phyloP scores from a whole-genome alignment of 2,797 vertebrate genomes.

The Bradypus variegatus region DNA sequence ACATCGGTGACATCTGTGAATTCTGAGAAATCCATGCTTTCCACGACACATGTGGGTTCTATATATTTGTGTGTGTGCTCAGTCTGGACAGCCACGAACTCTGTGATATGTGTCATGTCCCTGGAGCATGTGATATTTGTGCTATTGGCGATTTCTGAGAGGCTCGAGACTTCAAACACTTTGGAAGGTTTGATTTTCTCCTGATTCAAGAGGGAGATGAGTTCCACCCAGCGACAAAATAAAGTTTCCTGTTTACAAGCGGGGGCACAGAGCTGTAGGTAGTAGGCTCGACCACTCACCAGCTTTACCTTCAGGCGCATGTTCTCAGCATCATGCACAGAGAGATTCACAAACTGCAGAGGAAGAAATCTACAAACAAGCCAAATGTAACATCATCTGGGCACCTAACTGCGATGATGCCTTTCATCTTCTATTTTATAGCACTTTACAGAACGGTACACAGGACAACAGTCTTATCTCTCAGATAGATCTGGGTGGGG shows the following conservation, averaged over 20 bases:
- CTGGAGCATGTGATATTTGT: slow-evolving; percentile 25
- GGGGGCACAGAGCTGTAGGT: slow-evolving; percentile 68
- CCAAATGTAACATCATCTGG: not conserved
- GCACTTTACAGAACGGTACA: not conserved
- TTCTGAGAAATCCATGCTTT: slow-evolving; percentile 45
- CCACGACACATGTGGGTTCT: rapidly evolving
- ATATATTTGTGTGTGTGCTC: rapidly evolving
- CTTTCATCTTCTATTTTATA: not conserved
- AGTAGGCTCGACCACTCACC: slow-evolving; percentile 66
- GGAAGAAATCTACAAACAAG: slow-evolving; percentile 67
- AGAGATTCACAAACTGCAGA: slow-evolving; percentile 69
- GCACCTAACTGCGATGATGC: not conserved
- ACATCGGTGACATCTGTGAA: slow-evolving; percentile 35
- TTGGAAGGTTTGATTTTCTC: slow-evolving; percentile 51
- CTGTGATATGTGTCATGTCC: slow-evolving; percentile 18
- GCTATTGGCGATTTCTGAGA: slow-evolving; percentile 50
- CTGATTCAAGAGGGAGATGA: slow-evolving; percentile 62
- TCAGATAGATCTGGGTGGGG: not conserved
- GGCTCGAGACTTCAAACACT: slow-evolving; percentile 38
- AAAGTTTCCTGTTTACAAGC: slow-evolving; percentile 38
- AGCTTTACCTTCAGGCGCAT: slow-evolving; percentile 67
- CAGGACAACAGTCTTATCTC: not conserved
- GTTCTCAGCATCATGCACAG: slow-evolving; percentile 63
- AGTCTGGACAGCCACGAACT: rapidly evolving
- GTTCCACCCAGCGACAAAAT: slow-evolving; percentile 65